Percentiles rank a stretch among this genome's conserved stretches.
Evolutionary conservation across 1,140 invertebrate species (phyloP).

Genomic region (Drosophila dunni): DNA sequence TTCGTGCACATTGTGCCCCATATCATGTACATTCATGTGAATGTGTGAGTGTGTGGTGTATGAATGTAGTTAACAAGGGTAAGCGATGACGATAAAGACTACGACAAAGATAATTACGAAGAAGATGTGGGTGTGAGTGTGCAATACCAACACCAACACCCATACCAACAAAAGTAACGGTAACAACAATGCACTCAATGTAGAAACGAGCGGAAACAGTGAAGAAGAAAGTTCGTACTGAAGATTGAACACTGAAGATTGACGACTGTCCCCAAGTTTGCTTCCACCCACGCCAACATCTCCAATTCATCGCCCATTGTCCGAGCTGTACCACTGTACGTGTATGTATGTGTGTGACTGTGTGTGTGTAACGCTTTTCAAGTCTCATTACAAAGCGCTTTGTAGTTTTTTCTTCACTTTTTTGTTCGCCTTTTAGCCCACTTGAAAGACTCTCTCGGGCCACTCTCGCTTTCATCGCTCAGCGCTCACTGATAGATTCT

Average conservation of each 20-base stretch:
- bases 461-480: slow-evolving; percentile 73
- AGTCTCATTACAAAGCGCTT: slow-evolving; percentile 52
- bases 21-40: too few species aligned
- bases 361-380: slow-evolving; percentile 36
- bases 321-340: slow-evolving; percentile 12
- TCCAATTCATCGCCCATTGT: slow-evolving; percentile 44
- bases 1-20: too few species aligned
- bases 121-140: slow-evolving; percentile 49
- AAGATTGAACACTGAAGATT: too few species aligned
- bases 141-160: slow-evolving; percentile 42
- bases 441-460: slow-evolving; percentile 12
- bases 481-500: slow-evolving; percentile 49
- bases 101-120: slow-evolving; percentile 36
- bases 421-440: slow-evolving; percentile 2
- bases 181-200: slow-evolving; percentile 53
- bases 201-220: slow-evolving; percentile 51
- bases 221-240: slow-evolving; percentile 72
- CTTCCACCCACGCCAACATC: slow-evolving; percentile 29
- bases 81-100: slow-evolving; percentile 39
- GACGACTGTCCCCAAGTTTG: slow-evolving; percentile 30
- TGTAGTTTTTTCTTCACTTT: not conserved
- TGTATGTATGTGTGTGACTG: slow-evolving; percentile 2
- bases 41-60: not conserved
- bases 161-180: slow-evolving; percentile 29
- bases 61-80: slow-evolving; percentile 43